A percentile compares a stretch with the other conserved stretches of the same genome.
phyloP scores from a whole-genome alignment of 2,113 vertebrate genomes.

The Hipposideros armiger region DNA sequence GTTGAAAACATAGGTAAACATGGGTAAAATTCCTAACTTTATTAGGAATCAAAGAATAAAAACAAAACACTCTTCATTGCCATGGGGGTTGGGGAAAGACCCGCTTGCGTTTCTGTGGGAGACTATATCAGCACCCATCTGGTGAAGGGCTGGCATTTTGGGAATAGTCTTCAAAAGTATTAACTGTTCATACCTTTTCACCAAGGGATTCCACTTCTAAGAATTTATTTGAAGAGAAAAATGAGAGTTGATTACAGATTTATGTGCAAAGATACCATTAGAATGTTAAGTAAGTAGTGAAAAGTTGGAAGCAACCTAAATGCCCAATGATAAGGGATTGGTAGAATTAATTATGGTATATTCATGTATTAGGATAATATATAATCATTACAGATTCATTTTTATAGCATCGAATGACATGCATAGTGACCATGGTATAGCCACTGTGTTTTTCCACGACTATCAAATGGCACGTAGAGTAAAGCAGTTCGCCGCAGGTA shows the following conservation, averaged over 20 bases:
- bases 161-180: not conserved
- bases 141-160: not conserved
- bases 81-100: not conserved
- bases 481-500: no score
- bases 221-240: not conserved
- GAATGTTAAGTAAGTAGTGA: not conserved
- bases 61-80: not conserved
- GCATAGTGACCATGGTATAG: not conserved
- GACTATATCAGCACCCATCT: not conserved
- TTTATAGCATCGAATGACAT: not conserved
- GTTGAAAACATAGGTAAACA: not conserved
- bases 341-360: not conserved
- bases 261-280: not conserved
- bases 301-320: not conserved
- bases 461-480: fast-evolving
- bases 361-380: not conserved
- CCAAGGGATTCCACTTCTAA: not conserved
- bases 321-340: not conserved
- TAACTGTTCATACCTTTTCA: not conserved
- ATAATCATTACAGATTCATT: not conserved
- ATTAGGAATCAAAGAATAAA: not conserved
- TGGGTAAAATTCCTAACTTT: not conserved
- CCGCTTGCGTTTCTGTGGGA: not conserved
- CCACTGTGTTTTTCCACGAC: not conserved
- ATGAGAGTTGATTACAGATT: not conserved